These are phyloP conservation scores for Montipora capitata DNA, from an alignment of 92 coral and sea anemone species.

Conservation along the genomic window DNA sequence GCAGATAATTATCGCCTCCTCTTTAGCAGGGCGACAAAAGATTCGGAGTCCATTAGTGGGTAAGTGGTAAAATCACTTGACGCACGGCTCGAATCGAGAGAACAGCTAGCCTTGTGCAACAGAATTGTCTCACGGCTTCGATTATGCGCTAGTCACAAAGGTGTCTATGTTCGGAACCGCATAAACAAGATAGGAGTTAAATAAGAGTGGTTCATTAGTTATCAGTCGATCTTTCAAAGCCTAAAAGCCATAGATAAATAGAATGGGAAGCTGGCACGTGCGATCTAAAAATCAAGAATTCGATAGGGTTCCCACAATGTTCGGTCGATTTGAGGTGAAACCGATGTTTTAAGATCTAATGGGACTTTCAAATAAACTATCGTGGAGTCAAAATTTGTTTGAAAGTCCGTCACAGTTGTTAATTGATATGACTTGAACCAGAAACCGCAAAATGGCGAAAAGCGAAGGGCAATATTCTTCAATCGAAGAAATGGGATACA, in stretches of 20 bases:
- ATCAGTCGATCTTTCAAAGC: constrained; percentile 30
- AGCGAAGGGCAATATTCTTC: constrained; percentile 11
- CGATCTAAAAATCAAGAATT: not conserved
- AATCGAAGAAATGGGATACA: constrained; percentile 25
- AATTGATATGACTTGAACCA: constrained; percentile 18
- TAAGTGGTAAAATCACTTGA: not conserved
- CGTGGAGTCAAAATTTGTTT: not conserved
- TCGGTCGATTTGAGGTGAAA: constrained; percentile 42
- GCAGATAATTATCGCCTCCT: constrained; percentile 38
- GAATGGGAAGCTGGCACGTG: constrained; percentile 12
- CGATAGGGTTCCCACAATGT: not conserved
- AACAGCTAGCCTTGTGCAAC: not conserved
- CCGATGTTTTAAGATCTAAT: not conserved
- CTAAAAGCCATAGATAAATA: constrained; percentile 5
- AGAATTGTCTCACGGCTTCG: not conserved
- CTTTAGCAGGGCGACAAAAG: constrained; percentile 32
- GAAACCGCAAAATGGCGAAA: not conserved
- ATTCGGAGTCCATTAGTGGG: constrained; percentile 41
- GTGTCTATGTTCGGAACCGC: not conserved
- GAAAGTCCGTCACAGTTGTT: constrained; percentile 20
- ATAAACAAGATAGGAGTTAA: not conserved
- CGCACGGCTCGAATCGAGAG: not conserved
- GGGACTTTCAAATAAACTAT: constrained; percentile 5
- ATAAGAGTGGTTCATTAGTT: not conserved
- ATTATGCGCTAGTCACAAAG: not conserved